phyloP scores from a whole-genome alignment of 2,113 vertebrate genomes.

The Eublepharis macularius region DNA sequence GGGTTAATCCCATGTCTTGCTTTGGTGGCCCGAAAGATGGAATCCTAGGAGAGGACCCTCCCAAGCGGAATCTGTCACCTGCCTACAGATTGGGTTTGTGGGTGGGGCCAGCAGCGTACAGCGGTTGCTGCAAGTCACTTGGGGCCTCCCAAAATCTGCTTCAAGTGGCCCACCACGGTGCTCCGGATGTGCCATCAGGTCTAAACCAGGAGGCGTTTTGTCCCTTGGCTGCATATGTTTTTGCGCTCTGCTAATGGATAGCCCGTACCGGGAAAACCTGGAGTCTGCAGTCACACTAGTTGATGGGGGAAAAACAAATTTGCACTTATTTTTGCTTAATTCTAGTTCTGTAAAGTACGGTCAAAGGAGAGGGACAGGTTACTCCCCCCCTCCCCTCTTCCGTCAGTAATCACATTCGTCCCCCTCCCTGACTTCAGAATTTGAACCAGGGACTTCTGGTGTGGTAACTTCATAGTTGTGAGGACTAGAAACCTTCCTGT shows the following conservation, averaged over 20 bases:
- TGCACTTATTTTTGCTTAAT: not conserved
- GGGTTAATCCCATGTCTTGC: not conserved
- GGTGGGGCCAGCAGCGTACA: not conserved
- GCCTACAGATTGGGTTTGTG: rapidly evolving
- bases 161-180: no score
- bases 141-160: no score
- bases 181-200: no score
- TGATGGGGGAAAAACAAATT: no score
- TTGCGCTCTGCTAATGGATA: no score
- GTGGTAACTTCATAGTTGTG: not conserved
- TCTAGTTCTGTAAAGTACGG: not conserved
- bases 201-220: no score
- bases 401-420: no score
- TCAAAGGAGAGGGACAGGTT: no score
- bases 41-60: not conserved
- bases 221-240: no score
- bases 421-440: not conserved
- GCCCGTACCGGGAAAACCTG: not conserved
- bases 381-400: no score
- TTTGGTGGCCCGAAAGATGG: not conserved
- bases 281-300: not conserved
- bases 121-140: not conserved
- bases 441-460: no score
- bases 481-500: not conserved
- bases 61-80: not conserved